Evolutionary conservation across 2,113 vertebrate genomes (phyloP).

Genomic region (Perca fluviatilis): DNA sequence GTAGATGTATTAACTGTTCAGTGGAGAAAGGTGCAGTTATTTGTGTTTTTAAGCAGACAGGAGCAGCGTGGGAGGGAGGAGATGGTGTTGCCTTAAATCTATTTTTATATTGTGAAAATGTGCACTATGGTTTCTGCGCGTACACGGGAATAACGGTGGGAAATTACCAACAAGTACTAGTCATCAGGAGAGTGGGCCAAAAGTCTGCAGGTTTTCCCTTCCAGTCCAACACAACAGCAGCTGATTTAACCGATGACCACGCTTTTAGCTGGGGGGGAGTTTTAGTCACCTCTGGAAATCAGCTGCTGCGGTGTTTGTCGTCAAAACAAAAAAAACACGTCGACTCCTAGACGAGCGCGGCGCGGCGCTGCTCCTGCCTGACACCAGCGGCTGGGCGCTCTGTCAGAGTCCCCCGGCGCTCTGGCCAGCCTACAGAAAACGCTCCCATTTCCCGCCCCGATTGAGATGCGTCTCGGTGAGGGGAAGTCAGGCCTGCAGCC

Average conservation of each 20-base stretch:
- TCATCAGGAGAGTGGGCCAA: too few relatives aligned
- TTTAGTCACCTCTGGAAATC: constrained; percentile 14
- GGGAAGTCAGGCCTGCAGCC: constrained; percentile 44
- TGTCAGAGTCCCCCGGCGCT: background rate
- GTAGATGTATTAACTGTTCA: background rate
- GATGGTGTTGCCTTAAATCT: constrained; percentile 76
- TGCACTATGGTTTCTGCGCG: constrained; percentile 57
- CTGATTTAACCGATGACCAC: background rate
- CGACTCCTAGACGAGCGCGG: background rate
- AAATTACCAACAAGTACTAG: background rate
- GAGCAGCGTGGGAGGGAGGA: background rate
- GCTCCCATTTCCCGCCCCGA: constrained; percentile 10
- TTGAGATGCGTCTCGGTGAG: constrained; percentile 5
- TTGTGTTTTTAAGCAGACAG: constrained; percentile 23
- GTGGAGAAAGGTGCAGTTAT: background rate
- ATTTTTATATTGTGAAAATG: constrained; percentile 70
- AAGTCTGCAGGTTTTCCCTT: constrained; percentile 3
- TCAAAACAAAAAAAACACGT: constrained; percentile 1
- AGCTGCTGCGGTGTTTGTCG: constrained; percentile 1
- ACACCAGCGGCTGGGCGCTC: background rate
- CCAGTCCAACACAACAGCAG: background rate
- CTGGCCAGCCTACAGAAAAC: background rate
- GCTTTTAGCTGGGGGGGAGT: background rate
- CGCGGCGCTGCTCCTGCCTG: background rate
- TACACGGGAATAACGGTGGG: constrained; percentile 15